Evolutionary conservation across 2,888 invertebrate genomes (phyloP).

Genomic region (Stenodera caucasica): DNA sequence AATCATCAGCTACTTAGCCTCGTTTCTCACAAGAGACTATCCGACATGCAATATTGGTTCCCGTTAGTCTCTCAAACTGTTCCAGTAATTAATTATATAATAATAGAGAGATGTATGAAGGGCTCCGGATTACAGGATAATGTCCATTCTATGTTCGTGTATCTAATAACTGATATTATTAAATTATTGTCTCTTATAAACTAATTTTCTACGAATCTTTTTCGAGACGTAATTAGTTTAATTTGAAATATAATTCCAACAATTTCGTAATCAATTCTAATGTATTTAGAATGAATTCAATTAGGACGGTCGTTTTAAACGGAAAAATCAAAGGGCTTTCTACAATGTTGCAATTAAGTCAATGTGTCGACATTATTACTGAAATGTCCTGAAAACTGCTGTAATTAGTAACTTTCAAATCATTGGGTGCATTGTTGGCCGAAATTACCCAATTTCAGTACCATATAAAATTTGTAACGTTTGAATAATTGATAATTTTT

Average conservation of each 20-base stretch:
- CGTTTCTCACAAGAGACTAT: slow-evolving; percentile 8
- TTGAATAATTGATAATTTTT: no score
- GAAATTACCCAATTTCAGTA: no score
- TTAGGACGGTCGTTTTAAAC: background rate
- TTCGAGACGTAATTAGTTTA: background rate
- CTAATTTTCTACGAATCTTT: no score
- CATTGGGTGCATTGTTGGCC: background rate
- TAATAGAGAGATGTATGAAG: slow-evolving; percentile 29
- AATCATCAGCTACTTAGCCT: slow-evolving; percentile 6
- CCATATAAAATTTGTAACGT: no score
- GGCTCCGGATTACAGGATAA: slow-evolving; percentile 31
- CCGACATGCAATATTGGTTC: slow-evolving; percentile 18
- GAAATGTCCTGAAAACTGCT: slow-evolving; percentile 23
- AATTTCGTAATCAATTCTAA: background rate
- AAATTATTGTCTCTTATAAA: no score
- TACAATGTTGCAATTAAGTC: slow-evolving; percentile 24
- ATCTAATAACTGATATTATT: no score
- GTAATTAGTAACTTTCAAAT: slow-evolving; percentile 23
- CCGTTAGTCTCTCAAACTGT: slow-evolving; percentile 26
- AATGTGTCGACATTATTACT: slow-evolving; percentile 21
- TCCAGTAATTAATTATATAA: slow-evolving; percentile 25
- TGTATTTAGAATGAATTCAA: background rate
- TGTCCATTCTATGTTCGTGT: background rate
- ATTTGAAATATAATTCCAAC: background rate
- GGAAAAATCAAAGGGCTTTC: slow-evolving; percentile 8